Evolutionary conservation across 2,113 vertebrate species (phyloP), one percentile per base, ranked within the genome.

Genomic region (Lampris megalopsis): DNA sequence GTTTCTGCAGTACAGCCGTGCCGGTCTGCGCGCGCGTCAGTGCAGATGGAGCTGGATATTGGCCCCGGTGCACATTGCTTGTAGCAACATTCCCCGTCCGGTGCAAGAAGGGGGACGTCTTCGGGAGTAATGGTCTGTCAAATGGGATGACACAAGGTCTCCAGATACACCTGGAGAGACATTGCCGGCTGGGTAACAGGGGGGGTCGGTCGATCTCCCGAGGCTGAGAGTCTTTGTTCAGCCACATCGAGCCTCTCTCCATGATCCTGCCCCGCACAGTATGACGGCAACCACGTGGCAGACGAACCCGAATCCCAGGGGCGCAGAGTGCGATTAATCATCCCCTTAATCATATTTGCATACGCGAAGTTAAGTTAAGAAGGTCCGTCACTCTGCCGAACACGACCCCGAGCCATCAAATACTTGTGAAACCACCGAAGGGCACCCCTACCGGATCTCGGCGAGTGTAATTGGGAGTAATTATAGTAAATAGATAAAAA

Each of bases 281-380:
- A 50, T 58, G 62, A 71, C 71, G 56, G 56, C 49, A 45, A 48
- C 36, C 11, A 7, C 60, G 68, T 40, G 58, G 68, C 53, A 63
- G 71, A 74, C n/a, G 69, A 68, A 68, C 4, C 6, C 58, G 1
- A 48, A 68, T 54, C 3, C 83, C 81, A 91, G 58, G 82, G 88
- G 82, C 81, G 65, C 63, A 63, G 4, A 2, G 38, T 45, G 40
- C 76, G 69, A 92, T 86, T 75, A 80, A 88, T 81, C 76, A 69
- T 64, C 79, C 88, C 24, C 84, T 87, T 74, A 50, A 82, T 81
- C 68, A 78, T 66, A 85, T 90, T 84, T 92, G 82, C 87, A 86
- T 84, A 88, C 81, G 79, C 73, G 82, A 86, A 88, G 84, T 3
- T 42, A 36, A 80, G 68, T 61, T 76, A 70, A 43, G 78, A 73